Evolutionary conservation across 2,113 vertebrate species (phyloP).

Genomic region (Rynchops niger): DNA sequence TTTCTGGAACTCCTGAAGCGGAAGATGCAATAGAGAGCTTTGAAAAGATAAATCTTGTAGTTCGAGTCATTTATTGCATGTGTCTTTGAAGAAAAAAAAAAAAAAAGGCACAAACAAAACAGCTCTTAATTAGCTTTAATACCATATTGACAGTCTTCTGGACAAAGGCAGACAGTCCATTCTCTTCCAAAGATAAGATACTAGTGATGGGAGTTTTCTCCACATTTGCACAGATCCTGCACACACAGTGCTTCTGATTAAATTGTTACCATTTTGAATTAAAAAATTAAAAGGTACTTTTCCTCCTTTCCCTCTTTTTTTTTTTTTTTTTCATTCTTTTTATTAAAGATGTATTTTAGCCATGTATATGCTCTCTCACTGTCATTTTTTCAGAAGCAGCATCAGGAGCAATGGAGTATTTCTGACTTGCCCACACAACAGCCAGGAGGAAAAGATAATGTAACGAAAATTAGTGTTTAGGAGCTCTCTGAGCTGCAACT

Average conservation of each 20-base stretch:
- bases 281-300: background rate
- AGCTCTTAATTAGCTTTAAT: background rate
- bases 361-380: background rate
- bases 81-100: background rate
- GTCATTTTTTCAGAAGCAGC: background rate
- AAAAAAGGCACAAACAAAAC: background rate
- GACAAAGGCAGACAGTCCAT: background rate
- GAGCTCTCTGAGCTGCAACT: background rate
- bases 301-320: background rate
- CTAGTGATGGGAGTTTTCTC: background rate
- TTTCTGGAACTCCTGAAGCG: background rate
- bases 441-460: background rate
- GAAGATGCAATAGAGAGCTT: background rate
- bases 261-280: background rate
- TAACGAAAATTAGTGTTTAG: background rate
- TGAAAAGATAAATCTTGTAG: background rate
- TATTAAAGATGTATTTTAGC: background rate
- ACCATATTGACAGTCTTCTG: background rate
- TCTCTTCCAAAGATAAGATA: background rate
- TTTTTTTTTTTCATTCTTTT: fast-evolving
- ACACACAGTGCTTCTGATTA: background rate
- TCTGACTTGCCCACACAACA: background rate
- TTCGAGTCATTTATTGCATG: background rate
- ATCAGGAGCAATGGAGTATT: background rate
- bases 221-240: background rate